These are phyloP conservation scores for Sinodicranocentrus sp. DNA, from an alignment of 2,888 invertebrate genomes.

Conservation along the genomic window DNA sequence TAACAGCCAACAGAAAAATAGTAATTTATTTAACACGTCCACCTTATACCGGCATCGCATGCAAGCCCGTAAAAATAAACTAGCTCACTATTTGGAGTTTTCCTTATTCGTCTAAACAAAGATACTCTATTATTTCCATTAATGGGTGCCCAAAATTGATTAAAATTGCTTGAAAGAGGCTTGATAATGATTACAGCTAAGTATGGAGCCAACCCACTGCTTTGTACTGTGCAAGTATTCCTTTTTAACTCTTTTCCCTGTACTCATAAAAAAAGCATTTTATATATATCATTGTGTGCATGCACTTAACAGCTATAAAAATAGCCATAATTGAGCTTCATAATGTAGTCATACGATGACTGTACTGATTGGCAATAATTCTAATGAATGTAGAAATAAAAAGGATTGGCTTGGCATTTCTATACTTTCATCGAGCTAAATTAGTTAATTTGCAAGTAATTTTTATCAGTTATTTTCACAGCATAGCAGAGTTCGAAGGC, in stretches of 20 bases:
- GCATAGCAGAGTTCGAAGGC: too few species aligned
- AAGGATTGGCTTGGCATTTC: background rate
- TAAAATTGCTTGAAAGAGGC: constrained; percentile 30
- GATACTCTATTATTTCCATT: constrained; percentile 4
- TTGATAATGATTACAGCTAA: constrained; percentile 13
- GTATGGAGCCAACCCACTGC: background rate
- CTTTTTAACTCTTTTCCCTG: background rate
- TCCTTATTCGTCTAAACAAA: constrained; percentile 7
- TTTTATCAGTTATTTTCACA: constrained; percentile 11
- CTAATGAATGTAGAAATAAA: background rate
- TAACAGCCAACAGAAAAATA: background rate
- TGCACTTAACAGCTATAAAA: background rate
- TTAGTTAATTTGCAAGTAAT: constrained; percentile 8
- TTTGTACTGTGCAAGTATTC: background rate
- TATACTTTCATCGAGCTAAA: constrained; percentile 6
- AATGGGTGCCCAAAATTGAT: constrained; percentile 25
- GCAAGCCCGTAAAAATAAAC: constrained; percentile 11
- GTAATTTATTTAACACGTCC: background rate
- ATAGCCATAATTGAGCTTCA: background rate
- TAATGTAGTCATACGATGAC: constrained; percentile 2
- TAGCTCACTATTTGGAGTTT: background rate
- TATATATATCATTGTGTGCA: background rate
- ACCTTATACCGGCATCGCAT: background rate
- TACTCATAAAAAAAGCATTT: background rate
- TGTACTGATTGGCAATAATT: background rate